phyloP scores from a whole-genome alignment of 2,113 vertebrate species.

The Ailurus styani region DNA sequence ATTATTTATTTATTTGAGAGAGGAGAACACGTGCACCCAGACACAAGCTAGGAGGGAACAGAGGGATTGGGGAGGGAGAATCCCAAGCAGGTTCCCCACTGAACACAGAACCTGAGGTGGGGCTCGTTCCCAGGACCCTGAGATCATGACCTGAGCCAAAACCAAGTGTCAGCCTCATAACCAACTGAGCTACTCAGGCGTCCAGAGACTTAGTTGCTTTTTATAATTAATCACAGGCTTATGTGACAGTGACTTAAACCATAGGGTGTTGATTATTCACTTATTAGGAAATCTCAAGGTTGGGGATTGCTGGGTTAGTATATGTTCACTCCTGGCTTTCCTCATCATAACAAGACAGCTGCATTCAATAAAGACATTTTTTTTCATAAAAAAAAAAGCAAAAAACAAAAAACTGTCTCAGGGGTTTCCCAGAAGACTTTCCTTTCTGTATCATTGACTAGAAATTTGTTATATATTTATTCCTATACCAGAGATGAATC shows the following conservation, averaged over 20 bases:
- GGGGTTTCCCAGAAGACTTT: not conserved
- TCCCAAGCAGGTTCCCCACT: not conserved
- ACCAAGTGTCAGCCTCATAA: not conserved
- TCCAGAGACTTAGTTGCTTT: not conserved
- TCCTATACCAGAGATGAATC: not conserved
- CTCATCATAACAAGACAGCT: not conserved
- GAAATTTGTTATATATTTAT: not conserved
- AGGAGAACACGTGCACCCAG: fast-evolving
- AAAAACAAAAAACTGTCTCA: not conserved
- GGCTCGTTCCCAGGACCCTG: not conserved
- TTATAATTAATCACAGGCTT: not conserved
- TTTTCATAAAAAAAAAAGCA: not conserved
- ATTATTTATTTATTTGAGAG: not conserved
- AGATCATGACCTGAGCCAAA: not conserved
- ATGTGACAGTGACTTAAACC: not conserved
- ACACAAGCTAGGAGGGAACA: not conserved
- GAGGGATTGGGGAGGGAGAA: not conserved
- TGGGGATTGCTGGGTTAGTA: not conserved
- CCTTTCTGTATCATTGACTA: not conserved
- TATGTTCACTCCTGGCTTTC: not conserved
- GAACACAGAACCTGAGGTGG: not conserved
- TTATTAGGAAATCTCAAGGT: not conserved
- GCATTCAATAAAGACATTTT: not conserved
- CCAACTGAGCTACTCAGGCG: not conserved
- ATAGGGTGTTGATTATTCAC: not conserved